These are phyloP conservation scores for Hirtodrosophila alboralis DNA, from an alignment of 2,888 invertebrate species.

Conservation along the genomic window DNA sequence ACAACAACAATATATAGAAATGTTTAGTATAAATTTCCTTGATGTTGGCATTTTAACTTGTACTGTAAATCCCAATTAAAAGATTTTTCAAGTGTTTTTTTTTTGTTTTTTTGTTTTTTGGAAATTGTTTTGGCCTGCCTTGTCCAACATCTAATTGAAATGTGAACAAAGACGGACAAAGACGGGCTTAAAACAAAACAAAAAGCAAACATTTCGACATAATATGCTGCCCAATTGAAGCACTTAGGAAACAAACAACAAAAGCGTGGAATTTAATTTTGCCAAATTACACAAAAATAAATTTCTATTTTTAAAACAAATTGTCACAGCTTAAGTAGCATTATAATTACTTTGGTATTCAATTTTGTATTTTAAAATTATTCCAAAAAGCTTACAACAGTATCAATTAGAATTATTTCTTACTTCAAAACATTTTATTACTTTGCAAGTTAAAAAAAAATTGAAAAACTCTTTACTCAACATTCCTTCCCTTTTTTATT, in stretches of 20 bases:
- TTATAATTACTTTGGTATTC: too few species aligned
- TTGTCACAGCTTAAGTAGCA: too few species aligned
- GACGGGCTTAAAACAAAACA: slow-evolving; percentile 30
- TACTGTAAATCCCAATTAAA: slow-evolving; percentile 73
- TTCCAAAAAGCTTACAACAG: too few species aligned
- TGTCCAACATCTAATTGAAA: slow-evolving; percentile 55
- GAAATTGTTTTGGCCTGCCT: slow-evolving; percentile 31
- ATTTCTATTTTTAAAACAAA: background rate
- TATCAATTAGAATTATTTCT: too few species aligned
- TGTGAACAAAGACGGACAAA: slow-evolving; percentile 45
- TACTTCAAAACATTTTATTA: too few species aligned
- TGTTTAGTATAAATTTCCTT: slow-evolving; percentile 48
- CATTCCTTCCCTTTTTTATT: too few species aligned
- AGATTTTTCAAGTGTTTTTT: slow-evolving; percentile 38
- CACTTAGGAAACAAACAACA: slow-evolving; percentile 17
- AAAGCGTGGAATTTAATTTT: slow-evolving; percentile 6
- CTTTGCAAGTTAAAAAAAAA: too few species aligned
- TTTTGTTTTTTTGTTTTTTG: too few species aligned
- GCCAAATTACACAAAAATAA: slow-evolving; percentile 10
- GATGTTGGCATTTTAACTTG: slow-evolving; percentile 54
- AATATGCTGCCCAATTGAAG: slow-evolving; percentile 18
- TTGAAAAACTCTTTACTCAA: too few species aligned
- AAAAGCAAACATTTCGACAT: slow-evolving; percentile 39
- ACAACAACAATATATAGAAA: slow-evolving; percentile 24
- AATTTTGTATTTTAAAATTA: too few species aligned